Base-by-base conservation (phyloP, 1,140 invertebrate genomes). In the Aphelinus atriplicis region DNA sequence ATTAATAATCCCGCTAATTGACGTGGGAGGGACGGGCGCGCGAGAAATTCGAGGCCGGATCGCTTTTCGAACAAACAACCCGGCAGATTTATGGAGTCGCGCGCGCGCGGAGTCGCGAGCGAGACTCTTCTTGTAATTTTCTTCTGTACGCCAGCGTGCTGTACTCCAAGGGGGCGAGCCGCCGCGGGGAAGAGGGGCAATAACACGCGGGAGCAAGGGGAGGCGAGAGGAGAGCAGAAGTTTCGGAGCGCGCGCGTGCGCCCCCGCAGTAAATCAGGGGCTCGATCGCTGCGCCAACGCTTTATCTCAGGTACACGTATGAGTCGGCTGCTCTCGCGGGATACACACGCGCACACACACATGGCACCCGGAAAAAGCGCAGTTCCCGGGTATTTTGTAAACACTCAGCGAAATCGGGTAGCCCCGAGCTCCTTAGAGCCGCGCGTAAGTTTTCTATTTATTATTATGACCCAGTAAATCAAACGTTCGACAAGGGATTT, bases 301-400 rank as follows among this genome's bases (percentile, higher is more conserved):
- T 82, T 81, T 82, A 76, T 82, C 80, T 80, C 67, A 57, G 58
- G 71, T 77, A 76, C 71, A 79, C 80, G 78, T 76, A 65, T 73
- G 50, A 50, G 51, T 53, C 9, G 4, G 51, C 9, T 6, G 51
- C 9, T 9, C 51, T 53, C 51, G 51, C 51, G 51, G 51, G 9
- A 53, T 9, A 53, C 4, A 6, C 51, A 9, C 26, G 26, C 26
- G 26, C 26, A 26, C 26, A 26, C 26, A 26, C 26, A 26, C 26
- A 26, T 26, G 26, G 26, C 26, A 26, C 26, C 26, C 26, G 4
- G 51, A 53, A 53, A 6, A 53, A 53, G 9, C 4, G 51, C 9
- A 6, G 51, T 53, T 26, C 26, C 26, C 26, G 50, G 46, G n/a
- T 48, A 68, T 68, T 68, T 58, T 58, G 66, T 68, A 68, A 68